Conservation (phyloP, 64 coral and sea anemone genomes). For the Porites australiensis region DNA sequence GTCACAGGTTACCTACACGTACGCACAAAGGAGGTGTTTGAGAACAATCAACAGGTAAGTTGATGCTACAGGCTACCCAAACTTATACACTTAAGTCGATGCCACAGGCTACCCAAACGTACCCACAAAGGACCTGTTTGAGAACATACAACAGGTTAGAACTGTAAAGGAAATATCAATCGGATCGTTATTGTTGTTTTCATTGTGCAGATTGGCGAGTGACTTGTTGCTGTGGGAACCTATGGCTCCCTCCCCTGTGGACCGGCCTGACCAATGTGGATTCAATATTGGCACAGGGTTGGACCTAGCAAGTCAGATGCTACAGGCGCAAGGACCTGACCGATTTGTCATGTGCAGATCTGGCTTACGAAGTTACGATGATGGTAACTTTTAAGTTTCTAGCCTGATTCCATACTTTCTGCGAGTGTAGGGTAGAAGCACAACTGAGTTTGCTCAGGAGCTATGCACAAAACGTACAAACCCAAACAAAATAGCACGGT, state of each 20-base stretch:
- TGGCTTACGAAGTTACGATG: constrained; percentile 68
- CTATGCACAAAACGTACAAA: no score
- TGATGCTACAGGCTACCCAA: not conserved
- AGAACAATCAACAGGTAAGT: constrained; percentile 91
- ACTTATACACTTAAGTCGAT: not conserved
- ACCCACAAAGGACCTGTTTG: no score
- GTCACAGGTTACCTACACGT: constrained; percentile 20
- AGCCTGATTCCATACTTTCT: no score
- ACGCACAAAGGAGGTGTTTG: constrained; percentile 88
- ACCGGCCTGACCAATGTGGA: constrained; percentile 71
- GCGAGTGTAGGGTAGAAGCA: no score
- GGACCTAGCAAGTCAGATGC: constrained; percentile 90
- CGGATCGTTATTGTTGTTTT: not conserved
- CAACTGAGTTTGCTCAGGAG: no score
- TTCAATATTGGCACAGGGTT: constrained; percentile 73
- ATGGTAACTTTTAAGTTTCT: constrained; percentile 39
- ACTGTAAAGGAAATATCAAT: no score
- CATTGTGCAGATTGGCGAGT: constrained; percentile 77
- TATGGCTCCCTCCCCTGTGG: constrained; percentile 67
- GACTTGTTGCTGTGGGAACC: constrained; percentile 98
- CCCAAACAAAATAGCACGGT: no score
- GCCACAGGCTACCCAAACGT: no score
- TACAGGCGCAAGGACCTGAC: constrained; percentile 77
- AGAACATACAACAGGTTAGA: not conserved
- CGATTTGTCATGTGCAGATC: constrained; percentile 98